Evolutionary conservation across 2,797 vertebrate species (phyloP).

Genomic region (Lagodon rhomboides): DNA sequence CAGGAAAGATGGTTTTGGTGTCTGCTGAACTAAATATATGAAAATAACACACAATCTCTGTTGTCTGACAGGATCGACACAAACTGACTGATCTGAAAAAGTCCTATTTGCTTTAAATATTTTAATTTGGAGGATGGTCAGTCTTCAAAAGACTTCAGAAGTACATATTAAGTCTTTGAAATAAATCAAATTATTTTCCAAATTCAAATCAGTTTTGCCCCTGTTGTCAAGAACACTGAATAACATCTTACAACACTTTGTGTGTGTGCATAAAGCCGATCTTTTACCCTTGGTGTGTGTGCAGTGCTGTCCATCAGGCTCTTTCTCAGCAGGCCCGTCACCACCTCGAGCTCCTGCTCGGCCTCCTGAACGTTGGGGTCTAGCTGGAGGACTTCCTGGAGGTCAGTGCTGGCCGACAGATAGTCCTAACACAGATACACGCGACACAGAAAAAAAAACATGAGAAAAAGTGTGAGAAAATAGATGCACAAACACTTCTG

Average conservation of each 20-base stretch:
- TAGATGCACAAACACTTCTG: not conserved
- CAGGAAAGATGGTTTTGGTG: not conserved
- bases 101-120: too few species aligned
- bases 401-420: constrained; percentile 89
- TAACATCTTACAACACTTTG: too few species aligned
- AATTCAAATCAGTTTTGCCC: too few species aligned
- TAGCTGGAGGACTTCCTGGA: constrained; percentile 90
- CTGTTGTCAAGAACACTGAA: too few species aligned
- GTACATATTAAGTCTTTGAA: too few species aligned
- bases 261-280: not conserved
- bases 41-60: not conserved
- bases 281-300: constrained; percentile 54
- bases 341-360: constrained; percentile 89
- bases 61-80: not conserved
- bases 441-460: not conserved
- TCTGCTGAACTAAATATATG: not conserved
- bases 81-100: not conserved
- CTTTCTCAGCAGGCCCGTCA: constrained; percentile 85
- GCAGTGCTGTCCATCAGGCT: constrained; percentile 68
- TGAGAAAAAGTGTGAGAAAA: not conserved
- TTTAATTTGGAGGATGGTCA: too few species aligned
- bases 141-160: too few species aligned
- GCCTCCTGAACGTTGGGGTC: constrained; percentile 91
- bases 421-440: constrained; percentile 86
- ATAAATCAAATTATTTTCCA: too few species aligned